phyloP scores from a whole-genome alignment of 2,888 invertebrate genomes.

The Plagodis pulveraria region DNA sequence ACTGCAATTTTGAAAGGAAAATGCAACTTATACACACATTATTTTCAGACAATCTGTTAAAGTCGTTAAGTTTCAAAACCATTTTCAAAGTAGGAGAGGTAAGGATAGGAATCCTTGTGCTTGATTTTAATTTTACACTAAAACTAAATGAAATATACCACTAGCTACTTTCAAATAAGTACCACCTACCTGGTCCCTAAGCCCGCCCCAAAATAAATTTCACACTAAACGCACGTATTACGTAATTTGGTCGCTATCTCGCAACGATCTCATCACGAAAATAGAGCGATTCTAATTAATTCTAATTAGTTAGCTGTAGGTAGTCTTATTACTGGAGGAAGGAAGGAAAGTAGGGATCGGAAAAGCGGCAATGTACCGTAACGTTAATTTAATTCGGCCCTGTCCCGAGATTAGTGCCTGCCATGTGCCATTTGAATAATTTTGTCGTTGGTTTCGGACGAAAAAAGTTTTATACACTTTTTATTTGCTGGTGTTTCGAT shows the following conservation, averaged over 20 bases:
- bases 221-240: constrained; percentile 28
- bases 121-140: constrained; percentile 24
- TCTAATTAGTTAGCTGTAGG: constrained; percentile 65
- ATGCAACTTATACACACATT: neutral
- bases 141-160: constrained; percentile 12
- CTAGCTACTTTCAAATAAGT: constrained; percentile 16
- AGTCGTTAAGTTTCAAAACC: constrained; percentile 5
- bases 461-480: constrained; percentile 46
- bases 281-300: constrained; percentile 65
- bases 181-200: constrained; percentile 23
- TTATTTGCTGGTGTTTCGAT: constrained; percentile 38
- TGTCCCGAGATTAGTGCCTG: constrained; percentile 55
- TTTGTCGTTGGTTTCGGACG: constrained; percentile 58
- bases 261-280: constrained; percentile 50
- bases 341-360: constrained; percentile 56
- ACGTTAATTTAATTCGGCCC: constrained; percentile 66
- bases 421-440: constrained; percentile 68
- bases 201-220: constrained; percentile 28
- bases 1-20: too few species aligned
- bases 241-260: constrained; percentile 37
- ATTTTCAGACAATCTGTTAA: neutral
- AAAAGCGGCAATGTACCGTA: constrained; percentile 70
- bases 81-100: constrained; percentile 21
- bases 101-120: constrained; percentile 12
- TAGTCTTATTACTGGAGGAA: constrained; percentile 53